These are phyloP conservation scores for Dipodomys merriami DNA, from an alignment of 2,113 vertebrate genomes.

Conservation along the genomic window DNA sequence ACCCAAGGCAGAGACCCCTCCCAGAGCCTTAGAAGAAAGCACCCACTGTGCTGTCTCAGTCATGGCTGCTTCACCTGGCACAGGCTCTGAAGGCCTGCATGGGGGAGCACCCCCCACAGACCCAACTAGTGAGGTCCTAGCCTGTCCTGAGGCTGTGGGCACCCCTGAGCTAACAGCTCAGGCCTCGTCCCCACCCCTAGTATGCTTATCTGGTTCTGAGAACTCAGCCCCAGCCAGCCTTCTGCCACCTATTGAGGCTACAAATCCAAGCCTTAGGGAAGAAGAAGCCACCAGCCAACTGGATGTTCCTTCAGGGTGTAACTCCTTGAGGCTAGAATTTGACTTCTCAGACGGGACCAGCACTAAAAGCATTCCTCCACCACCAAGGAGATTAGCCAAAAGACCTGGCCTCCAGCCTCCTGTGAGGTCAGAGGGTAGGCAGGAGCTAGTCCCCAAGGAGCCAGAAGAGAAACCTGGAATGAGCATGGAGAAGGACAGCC, in stretches of 20 bases:
- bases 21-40: fast-evolving
- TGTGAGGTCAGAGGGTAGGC: not conserved
- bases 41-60: fast-evolving
- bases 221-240: slow-evolving; percentile 80
- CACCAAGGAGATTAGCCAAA: slow-evolving; percentile 86
- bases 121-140: fast-evolving
- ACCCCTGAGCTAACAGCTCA: not conserved
- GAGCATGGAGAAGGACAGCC: slow-evolving; percentile 23
- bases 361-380: slow-evolving; percentile 79
- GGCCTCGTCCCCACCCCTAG: slow-evolving; percentile 27
- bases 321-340: slow-evolving; percentile 89
- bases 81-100: fast-evolving
- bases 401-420: slow-evolving; percentile 62
- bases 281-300: slow-evolving; percentile 46
- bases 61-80: fast-evolving
- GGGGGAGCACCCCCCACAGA: not conserved
- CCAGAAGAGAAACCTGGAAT: not conserved
- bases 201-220: slow-evolving; percentile 75
- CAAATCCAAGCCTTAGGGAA: slow-evolving; percentile 78
- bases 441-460: slow-evolving; percentile 52
- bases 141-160: not conserved
- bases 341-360: slow-evolving; percentile 86
- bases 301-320: slow-evolving; percentile 46
- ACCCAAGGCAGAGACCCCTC: not conserved
- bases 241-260: slow-evolving; percentile 80